Percentiles rank a stretch among this genome's conserved stretches.
These are phyloP conservation scores for Cephus spinipes DNA, from an alignment of 2,888 invertebrate genomes.

Conservation along the genomic window DNA sequence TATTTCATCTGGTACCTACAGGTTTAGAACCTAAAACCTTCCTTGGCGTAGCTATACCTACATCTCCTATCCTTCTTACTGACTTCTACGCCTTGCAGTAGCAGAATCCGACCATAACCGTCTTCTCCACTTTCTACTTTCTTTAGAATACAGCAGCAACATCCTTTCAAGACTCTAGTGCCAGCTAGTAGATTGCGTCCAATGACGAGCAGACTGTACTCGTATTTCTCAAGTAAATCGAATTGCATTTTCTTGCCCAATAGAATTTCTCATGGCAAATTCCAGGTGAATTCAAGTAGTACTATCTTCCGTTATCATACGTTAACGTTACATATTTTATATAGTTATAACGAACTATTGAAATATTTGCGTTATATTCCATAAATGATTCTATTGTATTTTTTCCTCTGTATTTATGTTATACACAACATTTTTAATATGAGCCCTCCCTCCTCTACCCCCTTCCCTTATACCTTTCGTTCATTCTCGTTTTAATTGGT, in stretches of 20 bases:
- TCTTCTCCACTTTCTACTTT: not conserved
- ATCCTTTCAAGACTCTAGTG: not conserved
- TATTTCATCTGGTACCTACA: slow-evolving; percentile 8
- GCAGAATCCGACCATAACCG: not conserved
- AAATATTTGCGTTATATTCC: not conserved
- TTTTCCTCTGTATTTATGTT: not conserved
- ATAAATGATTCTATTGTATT: not conserved
- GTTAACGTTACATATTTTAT: not conserved
- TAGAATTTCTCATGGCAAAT: not conserved
- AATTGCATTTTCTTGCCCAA: not conserved
- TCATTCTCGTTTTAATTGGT: not conserved
- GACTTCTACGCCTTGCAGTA: not conserved
- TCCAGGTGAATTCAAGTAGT: not conserved
- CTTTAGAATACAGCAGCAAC: not conserved
- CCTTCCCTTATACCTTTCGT: not conserved
- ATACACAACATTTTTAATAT: not conserved
- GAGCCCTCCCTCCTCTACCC: not conserved
- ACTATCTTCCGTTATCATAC: not conserved
- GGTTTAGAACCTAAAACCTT: not conserved
- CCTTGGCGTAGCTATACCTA: not conserved
- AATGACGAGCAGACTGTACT: not conserved
- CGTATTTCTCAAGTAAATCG: not conserved
- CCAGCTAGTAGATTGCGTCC: not conserved
- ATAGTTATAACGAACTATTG: no score
- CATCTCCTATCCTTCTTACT: not conserved